phyloP scores from a whole-genome alignment of 2,797 vertebrate species.

The Poeciliopsis turneri region DNA sequence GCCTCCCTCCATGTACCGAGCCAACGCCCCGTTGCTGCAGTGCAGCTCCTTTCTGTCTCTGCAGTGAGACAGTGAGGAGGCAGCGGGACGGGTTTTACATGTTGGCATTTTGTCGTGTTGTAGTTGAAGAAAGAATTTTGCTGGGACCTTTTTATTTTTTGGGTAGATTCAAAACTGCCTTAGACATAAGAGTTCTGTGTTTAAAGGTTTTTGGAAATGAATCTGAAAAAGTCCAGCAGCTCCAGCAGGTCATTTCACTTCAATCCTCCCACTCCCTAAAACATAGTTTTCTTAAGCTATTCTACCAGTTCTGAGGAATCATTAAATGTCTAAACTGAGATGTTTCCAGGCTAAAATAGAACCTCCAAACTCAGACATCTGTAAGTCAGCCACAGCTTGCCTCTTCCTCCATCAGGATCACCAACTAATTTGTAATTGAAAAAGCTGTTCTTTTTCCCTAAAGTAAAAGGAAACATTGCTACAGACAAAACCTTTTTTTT shows the following conservation, averaged over 20 bases:
- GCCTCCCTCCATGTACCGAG: slow-evolving; percentile 45
- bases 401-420: background rate
- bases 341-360: slow-evolving; percentile 4
- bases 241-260: background rate
- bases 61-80: slow-evolving; percentile 52
- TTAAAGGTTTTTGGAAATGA: background rate
- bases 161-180: background rate
- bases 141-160: no score
- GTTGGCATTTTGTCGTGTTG: background rate
- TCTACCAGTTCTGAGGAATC: background rate
- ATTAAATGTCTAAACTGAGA: background rate
- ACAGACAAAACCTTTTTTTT: slow-evolving; percentile 16
- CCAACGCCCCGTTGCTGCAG: slow-evolving; percentile 82
- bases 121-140: background rate
- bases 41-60: slow-evolving; percentile 72
- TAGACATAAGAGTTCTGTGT: background rate
- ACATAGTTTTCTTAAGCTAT: background rate
- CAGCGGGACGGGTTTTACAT: slow-evolving; percentile 28
- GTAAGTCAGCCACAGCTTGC: background rate
- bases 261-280: background rate
- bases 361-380: background rate
- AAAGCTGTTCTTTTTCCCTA: background rate
- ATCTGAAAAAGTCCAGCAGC: background rate
- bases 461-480: slow-evolving; percentile 19
- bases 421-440: slow-evolving; percentile 2